Conservation (phyloP, 2,113 vertebrate genomes). For the Muscicapa adusta region DNA sequence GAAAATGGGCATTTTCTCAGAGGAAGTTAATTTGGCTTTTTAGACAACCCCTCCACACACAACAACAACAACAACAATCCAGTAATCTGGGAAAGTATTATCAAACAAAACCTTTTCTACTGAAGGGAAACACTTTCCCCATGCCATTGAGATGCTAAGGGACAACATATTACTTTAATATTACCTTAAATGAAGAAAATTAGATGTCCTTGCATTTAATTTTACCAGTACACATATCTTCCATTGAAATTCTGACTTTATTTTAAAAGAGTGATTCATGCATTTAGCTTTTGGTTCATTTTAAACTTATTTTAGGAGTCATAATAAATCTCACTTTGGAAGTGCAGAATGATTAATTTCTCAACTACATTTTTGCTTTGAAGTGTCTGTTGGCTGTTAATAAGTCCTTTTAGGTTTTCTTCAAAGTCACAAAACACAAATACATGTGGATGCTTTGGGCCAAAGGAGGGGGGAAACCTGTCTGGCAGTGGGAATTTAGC, state of each 20-base stretch:
- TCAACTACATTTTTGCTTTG: constrained; percentile 57
- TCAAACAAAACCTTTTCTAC: background rate
- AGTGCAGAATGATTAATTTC: constrained; percentile 55
- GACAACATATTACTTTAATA: background rate
- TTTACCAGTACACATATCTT: constrained; percentile 9
- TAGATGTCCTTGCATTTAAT: constrained; percentile 4
- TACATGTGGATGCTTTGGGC: background rate
- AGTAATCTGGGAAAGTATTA: background rate
- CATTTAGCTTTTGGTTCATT: constrained; percentile 39
- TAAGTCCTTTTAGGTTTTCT: background rate
- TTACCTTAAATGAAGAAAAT: constrained; percentile 29
- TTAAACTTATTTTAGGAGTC: constrained; percentile 3
- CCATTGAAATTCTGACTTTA: constrained; percentile 11
- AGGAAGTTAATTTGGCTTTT: background rate
- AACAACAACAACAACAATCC: background rate
- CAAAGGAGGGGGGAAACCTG: background rate
- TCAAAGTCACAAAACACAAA: constrained; percentile 28
- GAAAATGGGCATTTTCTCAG: constrained; percentile 11
- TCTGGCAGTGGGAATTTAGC: background rate
- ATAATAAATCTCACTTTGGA: constrained; percentile 19
- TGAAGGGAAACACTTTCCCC: background rate
- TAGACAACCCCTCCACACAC: background rate
- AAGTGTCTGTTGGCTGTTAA: constrained; percentile 17
- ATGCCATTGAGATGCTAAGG: background rate
- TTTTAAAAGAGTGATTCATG: constrained; percentile 49